Evolutionary conservation across 2,888 invertebrate genomes (phyloP).

Genomic region (Metalampra italica): DNA sequence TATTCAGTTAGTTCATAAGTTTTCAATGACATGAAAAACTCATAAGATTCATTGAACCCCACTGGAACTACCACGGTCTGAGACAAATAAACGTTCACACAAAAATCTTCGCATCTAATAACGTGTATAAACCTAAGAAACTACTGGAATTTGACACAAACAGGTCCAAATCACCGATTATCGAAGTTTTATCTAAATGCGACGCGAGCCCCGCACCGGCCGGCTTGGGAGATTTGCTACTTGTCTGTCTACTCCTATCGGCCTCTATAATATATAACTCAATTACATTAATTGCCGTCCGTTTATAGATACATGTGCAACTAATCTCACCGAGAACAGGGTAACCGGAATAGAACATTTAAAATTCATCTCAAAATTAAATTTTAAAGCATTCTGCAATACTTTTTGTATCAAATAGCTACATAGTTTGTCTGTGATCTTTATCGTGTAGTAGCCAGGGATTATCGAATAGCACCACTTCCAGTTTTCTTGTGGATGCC

Average conservation of each 20-base stretch:
- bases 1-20: too few relatives aligned
- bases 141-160: not conserved
- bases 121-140: not conserved
- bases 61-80: too few relatives aligned
- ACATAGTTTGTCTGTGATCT: constrained; percentile 13
- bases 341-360: not conserved
- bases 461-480: too few relatives aligned
- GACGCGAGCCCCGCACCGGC: not conserved
- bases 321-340: constrained; percentile 31
- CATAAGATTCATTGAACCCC: too few relatives aligned
- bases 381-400: too few relatives aligned
- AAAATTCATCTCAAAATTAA: too few relatives aligned
- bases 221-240: not conserved
- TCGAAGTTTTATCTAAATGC: not conserved
- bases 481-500: too few relatives aligned
- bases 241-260: not conserved
- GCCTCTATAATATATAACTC: constrained; percentile 29
- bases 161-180: not conserved
- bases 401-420: too few relatives aligned
- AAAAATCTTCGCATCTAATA: not conserved
- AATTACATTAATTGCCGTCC: constrained; percentile 52
- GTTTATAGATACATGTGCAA: constrained; percentile 43
- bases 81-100: not conserved
- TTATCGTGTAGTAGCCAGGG: too few relatives aligned
- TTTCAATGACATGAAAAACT: too few relatives aligned